These are phyloP conservation scores for Arnoldichthys spilopterus DNA, from an alignment of 2,797 vertebrate genomes.

Conservation along the genomic window DNA sequence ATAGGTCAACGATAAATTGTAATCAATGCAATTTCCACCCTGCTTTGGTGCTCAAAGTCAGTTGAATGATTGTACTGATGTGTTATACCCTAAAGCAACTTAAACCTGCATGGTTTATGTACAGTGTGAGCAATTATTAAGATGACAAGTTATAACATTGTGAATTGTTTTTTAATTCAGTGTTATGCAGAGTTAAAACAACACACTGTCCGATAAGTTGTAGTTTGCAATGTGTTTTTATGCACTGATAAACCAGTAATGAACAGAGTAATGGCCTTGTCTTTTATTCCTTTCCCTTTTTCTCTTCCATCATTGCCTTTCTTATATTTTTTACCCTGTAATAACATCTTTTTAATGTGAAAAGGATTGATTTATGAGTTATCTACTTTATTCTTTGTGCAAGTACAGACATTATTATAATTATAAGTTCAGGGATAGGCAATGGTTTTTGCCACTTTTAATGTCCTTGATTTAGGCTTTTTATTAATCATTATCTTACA, in stretches of 20 bases:
- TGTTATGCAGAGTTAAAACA: not conserved
- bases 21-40: too few species aligned
- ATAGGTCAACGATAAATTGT: too few species aligned
- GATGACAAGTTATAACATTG: not conserved
- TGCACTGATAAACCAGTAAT: not conserved
- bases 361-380: conserved; percentile 65
- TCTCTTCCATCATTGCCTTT: not conserved
- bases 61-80: not conserved
- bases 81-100: not conserved
- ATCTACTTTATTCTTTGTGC: conserved; percentile 63
- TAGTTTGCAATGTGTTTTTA: not conserved
- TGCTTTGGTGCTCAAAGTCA: not conserved
- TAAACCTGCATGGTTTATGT: not conserved
- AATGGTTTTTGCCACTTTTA: conserved; percentile 62
- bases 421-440: conserved; percentile 29
- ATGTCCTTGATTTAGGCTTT: conserved; percentile 64
- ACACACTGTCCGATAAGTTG: not conserved
- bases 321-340: too few species aligned
- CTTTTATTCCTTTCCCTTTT: not conserved
- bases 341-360: conserved; percentile 44
- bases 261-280: not conserved
- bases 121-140: not conserved
- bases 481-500: conserved; percentile 57
- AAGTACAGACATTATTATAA: conserved; percentile 52
- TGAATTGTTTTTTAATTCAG: not conserved